Evolutionary conservation across 1,140 invertebrate species (phyloP), one percentile per base, ranked within the genome.

Genomic region (Spodoptera frugiperda): DNA sequence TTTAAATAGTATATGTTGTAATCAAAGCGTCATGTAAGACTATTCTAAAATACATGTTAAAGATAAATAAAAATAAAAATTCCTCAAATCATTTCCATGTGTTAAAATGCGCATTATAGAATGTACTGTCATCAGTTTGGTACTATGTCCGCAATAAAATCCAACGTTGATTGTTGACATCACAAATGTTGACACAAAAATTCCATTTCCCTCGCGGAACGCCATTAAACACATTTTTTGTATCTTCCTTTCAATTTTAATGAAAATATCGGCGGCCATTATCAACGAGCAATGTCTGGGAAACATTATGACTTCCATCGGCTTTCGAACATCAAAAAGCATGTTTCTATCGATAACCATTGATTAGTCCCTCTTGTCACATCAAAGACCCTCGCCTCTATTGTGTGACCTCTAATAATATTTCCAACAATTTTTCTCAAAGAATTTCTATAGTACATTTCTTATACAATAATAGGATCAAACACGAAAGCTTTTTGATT

Each of bases 281-380:
- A 21, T 49, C 19, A 65, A 48, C 57, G 15, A 2, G 15, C 77
- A 79, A 83, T 83, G 81, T 78, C 61, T 78, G 79, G 72, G 79
- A 76, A 79, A 59, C 65, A 80, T 82, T 79, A 81, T 76, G 76
- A 82, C 70, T 80, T 78, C 49, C 77, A 77, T 79, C 55, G 33
- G 65, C 49, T 78, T 79, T 80, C 67, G 30, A 70, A 89, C 82
- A 89, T 89, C 88, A 88, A 91, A 90, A 87, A 85, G 84, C 79
- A 79, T 78, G 80, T 89, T 87, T 87, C 79, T 82, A 71, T 79
- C 81, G 79, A 81, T 80, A 82, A 68, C 81, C 86, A 86, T 92
- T 91, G 88, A 91, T 89, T 91, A 88, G 79, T 80, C 78, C 87
- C 81, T 83, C 83, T 79, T 89, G 91, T 91, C 89, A 91, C 89